Evolutionary conservation across 2,797 vertebrate species (phyloP).

Genomic region (Momotus momota): DNA sequence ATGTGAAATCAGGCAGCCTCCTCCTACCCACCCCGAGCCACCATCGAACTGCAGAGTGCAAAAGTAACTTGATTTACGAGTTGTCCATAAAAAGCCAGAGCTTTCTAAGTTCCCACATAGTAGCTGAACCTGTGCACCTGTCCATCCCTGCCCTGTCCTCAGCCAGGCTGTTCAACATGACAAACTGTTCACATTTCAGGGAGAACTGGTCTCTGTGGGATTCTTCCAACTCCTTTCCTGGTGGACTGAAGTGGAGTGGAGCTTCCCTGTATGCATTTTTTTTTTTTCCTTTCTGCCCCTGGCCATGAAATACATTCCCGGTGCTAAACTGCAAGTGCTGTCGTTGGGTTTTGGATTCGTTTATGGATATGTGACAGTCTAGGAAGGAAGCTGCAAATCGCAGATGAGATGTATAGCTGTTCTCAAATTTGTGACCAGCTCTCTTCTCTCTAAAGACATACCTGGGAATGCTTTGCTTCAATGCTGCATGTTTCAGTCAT

Average conservation of each 20-base stretch:
- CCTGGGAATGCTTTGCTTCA: neutral
- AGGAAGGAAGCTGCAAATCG: neutral
- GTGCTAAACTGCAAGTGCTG: neutral
- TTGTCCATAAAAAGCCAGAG: neutral
- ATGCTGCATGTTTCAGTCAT: neutral
- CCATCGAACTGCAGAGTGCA: neutral
- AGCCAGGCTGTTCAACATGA: neutral
- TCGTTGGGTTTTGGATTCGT: neutral
- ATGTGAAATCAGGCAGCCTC: neutral
- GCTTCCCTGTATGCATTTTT: neutral
- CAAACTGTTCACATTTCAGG: neutral
- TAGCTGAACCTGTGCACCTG: neutral
- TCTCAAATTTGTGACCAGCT: constrained; percentile 16
- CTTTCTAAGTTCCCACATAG: neutral
- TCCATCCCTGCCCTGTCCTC: neutral
- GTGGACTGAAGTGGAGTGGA: neutral
- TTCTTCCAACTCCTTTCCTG: neutral
- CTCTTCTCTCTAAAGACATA: neutral
- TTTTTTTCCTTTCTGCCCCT: neutral
- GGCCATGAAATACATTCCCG: neutral
- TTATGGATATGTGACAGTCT: neutral
- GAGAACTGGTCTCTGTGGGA: neutral
- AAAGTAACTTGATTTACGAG: neutral
- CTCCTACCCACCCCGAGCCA: accelerated
- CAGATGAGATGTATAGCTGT: neutral